These are phyloP conservation scores for Hydrophis major DNA, from an alignment of 2,797 vertebrate genomes.

Conservation along the genomic window DNA sequence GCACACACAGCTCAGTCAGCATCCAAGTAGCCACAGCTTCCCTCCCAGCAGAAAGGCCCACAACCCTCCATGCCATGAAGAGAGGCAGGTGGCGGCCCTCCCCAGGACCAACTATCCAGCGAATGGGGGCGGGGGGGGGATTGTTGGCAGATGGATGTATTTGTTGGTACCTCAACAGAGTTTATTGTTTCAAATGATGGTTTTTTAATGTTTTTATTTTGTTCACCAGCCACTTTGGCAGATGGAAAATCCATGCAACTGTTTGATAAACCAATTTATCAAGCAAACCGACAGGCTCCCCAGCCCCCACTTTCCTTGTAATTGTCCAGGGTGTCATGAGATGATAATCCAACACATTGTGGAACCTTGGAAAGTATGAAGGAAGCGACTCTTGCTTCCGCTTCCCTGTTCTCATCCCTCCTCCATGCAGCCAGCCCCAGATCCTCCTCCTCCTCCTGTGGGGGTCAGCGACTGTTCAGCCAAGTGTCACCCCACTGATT, in stretches of 20 bases:
- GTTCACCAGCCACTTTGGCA: not conserved
- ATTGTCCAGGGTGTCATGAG: not conserved
- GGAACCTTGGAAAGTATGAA: not conserved
- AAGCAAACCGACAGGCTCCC: not conserved
- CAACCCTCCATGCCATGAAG: not conserved
- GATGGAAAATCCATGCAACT: not conserved
- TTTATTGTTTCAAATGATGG: not conserved
- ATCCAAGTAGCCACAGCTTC: not conserved
- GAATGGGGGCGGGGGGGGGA: accelerated
- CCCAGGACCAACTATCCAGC: not conserved
- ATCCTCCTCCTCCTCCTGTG: not conserved
- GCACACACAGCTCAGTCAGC: not conserved
- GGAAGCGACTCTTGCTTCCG: not conserved
- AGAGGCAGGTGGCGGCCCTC: not conserved
- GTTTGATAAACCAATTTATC: not conserved
- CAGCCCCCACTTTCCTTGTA: not conserved
- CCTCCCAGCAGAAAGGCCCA: not conserved
- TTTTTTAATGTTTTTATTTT: not conserved
- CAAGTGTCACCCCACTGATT: not conserved
- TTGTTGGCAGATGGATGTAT: not conserved
- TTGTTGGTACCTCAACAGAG: not conserved
- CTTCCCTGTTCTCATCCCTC: not conserved
- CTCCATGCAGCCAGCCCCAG: not conserved
- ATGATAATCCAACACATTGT: not conserved
- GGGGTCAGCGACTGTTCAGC: not conserved